Conservation (phyloP, 2,888 invertebrate species). For the Orthosia incerta region DNA sequence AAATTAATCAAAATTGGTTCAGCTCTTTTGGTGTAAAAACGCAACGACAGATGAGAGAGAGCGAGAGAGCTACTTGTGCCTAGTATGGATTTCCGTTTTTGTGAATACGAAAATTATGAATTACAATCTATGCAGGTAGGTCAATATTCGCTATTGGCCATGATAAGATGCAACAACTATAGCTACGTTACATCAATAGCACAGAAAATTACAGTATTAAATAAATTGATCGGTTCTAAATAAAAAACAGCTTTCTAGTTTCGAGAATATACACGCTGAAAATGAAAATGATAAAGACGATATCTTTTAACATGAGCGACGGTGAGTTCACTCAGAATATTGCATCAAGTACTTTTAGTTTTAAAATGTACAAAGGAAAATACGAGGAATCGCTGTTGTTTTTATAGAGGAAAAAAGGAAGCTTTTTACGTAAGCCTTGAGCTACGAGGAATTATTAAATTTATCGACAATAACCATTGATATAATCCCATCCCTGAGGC, state of each 20-base stretch:
- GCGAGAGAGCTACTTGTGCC: no score
- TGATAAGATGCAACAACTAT: no score
- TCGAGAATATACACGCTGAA: not conserved
- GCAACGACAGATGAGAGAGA: no score
- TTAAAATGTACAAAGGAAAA: not conserved
- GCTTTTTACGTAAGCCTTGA: constrained; percentile 18
- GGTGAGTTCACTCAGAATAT: constrained; percentile 13
- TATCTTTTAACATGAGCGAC: not conserved
- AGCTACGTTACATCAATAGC: not conserved
- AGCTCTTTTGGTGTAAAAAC: no score
- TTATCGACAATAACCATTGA: constrained; percentile 57
- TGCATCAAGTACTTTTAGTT: not conserved
- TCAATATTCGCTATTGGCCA: no score
- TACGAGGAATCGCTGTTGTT: not conserved
- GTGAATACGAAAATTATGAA: no score
- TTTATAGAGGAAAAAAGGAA: constrained; percentile 5
- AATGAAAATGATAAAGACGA: constrained; percentile 2
- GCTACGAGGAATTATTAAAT: constrained; percentile 45
- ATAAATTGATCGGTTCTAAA: not conserved
- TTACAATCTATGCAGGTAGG: no score
- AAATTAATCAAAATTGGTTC: no score
- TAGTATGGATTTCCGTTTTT: no score
- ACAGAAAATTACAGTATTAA: not conserved
- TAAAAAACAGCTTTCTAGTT: not conserved
- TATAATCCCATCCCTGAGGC: constrained; percentile 59